phyloP scores from a whole-genome alignment of 2,113 vertebrate species.

The Tachycineta bicolor region DNA sequence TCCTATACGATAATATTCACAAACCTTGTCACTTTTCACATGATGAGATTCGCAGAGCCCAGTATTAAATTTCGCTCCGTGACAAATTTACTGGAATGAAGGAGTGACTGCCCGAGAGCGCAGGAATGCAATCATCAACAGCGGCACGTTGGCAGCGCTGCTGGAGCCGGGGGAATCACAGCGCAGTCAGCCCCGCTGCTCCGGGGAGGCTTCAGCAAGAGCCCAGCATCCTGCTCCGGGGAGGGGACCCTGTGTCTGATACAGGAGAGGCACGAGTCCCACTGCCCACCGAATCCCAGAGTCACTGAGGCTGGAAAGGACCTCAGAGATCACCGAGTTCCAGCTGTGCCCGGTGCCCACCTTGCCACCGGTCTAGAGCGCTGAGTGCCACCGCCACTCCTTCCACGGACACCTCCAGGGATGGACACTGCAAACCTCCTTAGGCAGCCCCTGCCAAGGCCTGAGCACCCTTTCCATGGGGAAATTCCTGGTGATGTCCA shows the following conservation, averaged over 20 bases:
- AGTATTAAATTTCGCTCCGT: neutral
- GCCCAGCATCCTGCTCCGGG: rapidly evolving
- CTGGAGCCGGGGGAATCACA: neutral
- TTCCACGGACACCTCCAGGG: neutral
- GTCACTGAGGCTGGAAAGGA: neutral
- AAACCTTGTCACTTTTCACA: neutral
- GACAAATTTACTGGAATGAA: neutral
- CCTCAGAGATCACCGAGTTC: neutral
- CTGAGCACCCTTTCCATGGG: rapidly evolving
- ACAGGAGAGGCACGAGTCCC: neutral
- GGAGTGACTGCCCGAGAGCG: neutral
- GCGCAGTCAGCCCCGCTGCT: neutral
- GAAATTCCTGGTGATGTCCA: neutral
- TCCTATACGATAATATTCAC: neutral
- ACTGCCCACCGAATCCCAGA: neutral
- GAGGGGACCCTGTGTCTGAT: neutral
- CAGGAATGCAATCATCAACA: neutral
- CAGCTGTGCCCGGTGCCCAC: neutral
- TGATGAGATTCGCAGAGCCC: neutral
- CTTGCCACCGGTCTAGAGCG: neutral
- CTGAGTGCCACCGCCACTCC: neutral
- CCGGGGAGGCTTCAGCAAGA: neutral
- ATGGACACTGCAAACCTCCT: neutral
- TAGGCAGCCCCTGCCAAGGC: rapidly evolving
- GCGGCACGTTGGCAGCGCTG: neutral